Evolutionary conservation across 2,888 invertebrate genomes (phyloP).

Genomic region (Omphaloscelis lunosa): DNA sequence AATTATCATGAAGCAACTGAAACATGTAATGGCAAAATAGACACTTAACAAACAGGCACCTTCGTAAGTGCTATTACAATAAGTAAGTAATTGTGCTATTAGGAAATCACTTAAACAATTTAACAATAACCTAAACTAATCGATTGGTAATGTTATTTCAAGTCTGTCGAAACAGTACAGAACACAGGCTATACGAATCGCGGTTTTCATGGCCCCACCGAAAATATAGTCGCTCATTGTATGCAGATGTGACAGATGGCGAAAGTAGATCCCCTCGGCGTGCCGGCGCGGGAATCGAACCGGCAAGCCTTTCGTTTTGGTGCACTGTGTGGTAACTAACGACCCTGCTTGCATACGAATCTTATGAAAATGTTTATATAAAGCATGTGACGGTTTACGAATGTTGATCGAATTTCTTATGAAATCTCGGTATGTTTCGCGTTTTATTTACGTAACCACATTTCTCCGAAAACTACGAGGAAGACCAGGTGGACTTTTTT

Average conservation of each 20-base stretch:
- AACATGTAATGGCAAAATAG: conserved; percentile 27
- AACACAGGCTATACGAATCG: conserved; percentile 40
- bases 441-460: conserved; percentile 17
- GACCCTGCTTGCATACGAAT: conserved; percentile 62
- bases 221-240: conserved; percentile 79
- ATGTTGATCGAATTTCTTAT: conserved; percentile 37
- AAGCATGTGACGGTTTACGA: conserved; percentile 37
- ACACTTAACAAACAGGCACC: conserved; percentile 27
- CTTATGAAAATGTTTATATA: conserved; percentile 39
- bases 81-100: conserved; percentile 54
- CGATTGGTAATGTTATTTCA: conserved; percentile 45
- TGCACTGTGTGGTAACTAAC: conserved; percentile 69
- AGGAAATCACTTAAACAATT: conserved; percentile 51
- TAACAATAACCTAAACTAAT: conserved; percentile 53
- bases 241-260: conserved; percentile 87
- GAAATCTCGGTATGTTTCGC: conserved; percentile 5
- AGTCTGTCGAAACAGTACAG: conserved; percentile 25
- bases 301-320: conserved; percentile 81
- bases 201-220: conserved; percentile 67
- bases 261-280: conserved; percentile 82
- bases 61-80: conserved; percentile 29
- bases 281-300: conserved; percentile 83
- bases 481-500: conserved; percentile 13
- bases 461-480: conserved; percentile 29
- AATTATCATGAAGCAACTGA: conserved; percentile 9